Percentiles rank a stretch among this genome's conserved stretches.
These are phyloP conservation scores for Rhagium mordax DNA, from an alignment of 2,888 invertebrate species.

Conservation along the genomic window DNA sequence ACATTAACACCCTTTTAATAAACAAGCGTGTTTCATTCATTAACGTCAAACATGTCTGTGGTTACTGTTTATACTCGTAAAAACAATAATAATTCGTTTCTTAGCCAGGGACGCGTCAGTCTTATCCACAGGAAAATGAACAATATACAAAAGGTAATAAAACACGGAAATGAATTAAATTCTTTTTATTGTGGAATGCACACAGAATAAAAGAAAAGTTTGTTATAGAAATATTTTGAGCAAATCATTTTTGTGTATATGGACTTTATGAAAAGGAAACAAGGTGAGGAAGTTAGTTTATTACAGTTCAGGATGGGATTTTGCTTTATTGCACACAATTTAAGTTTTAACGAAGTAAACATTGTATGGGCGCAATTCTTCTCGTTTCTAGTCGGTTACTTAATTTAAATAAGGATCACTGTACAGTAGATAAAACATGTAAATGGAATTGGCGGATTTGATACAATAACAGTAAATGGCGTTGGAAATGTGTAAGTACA, in stretches of 20 bases:
- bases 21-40: neutral
- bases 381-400: constrained; percentile 7
- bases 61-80: constrained; percentile 1
- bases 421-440: neutral
- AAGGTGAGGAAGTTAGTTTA: constrained; percentile 63
- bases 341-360: constrained; percentile 66
- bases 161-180: constrained; percentile 61
- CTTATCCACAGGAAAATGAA: constrained; percentile 41
- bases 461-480: constrained; percentile 8
- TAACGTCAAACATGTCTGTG: neutral
- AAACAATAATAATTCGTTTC: constrained; percentile 4
- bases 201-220: constrained; percentile 65
- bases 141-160: constrained; percentile 52
- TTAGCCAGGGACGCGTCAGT: constrained; percentile 31
- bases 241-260: constrained; percentile 65
- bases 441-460: neutral
- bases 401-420: constrained; percentile 19
- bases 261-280: constrained; percentile 61
- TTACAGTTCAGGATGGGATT: constrained; percentile 60
- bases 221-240: constrained; percentile 64
- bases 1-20: neutral
- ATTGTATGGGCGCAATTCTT: constrained; percentile 51
- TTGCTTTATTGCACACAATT: constrained; percentile 66
- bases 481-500: too few species aligned
- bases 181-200: constrained; percentile 67